Evolutionary conservation across 2,113 vertebrate genomes (phyloP), one percentile per base, ranked within the genome.

Genomic region (Hippoglossus stenolepis): DNA sequence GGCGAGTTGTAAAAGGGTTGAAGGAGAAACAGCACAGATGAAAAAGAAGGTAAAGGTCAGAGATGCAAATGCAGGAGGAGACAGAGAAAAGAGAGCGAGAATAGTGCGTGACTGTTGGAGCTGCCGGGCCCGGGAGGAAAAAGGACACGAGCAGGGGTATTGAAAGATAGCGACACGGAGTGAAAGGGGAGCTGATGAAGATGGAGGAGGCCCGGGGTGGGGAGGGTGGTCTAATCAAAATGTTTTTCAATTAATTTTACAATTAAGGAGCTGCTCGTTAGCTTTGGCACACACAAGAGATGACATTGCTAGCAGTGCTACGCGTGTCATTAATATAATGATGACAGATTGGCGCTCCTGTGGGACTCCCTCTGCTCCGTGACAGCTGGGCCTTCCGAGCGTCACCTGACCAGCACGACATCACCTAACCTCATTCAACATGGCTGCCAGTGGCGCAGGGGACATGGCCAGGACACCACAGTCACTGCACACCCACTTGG

Each of bases 241-340:
- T 90, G 84, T 93, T 94, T 94, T 94, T 90, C 79, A 93, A 93
- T 94, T 93, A 93, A 94, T 94, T 93, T 91, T 86, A 93, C 92
- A 93, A 95, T 94, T 92, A 95, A 87, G 82, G 77, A 71, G 56
- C 88, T 81, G 87, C 92, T 94, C 90, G 84, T 94, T 94, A 94
- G 87, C 87, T 88, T 78, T 92, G 91, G 86, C 88, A 89, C 89
- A 90, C 87, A 88, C 83, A 90, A 84, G 90, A 87, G 86, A 94
- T 91, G 93, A 92, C 91, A 92, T 81, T 90, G 89, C 87, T 88
- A 82, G 86, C 83, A 43, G 87, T 86, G 89, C 84, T 87, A 72
- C 54, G 75, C 70, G 76, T 91, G 92, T 90, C 93, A 92, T 94
- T 92, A 92, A 90, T 91, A 85, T 93, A 93, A 93, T 89, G 88